Percentiles rank a stretch among this genome's conserved stretches.
Conservation (phyloP, 2,888 invertebrate genomes). For the Plagodis pulveraria region DNA sequence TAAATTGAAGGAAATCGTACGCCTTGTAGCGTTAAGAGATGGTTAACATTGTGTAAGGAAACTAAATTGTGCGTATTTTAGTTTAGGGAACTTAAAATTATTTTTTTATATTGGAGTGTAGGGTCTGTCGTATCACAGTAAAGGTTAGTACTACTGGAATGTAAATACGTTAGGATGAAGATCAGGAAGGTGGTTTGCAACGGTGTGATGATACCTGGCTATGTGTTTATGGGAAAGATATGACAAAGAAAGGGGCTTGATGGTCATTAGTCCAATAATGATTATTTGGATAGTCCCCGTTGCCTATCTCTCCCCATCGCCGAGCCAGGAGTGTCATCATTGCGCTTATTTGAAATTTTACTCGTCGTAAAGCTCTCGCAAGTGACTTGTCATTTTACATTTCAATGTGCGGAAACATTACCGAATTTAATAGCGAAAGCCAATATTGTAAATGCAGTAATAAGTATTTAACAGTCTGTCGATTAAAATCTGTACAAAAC, state of each 20-base stretch:
- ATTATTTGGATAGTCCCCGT: too few species aligned
- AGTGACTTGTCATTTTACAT: slow-evolving; percentile 34
- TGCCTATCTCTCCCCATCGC: slow-evolving; percentile 2
- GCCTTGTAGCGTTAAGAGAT: slow-evolving; percentile 58
- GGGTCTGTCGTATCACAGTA: slow-evolving; percentile 64
- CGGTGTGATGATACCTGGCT: slow-evolving; percentile 25
- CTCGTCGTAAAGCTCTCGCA: slow-evolving; percentile 31
- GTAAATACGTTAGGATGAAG: slow-evolving; percentile 75
- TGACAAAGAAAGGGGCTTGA: slow-evolving; percentile 2
- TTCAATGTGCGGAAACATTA: slow-evolving; percentile 60
- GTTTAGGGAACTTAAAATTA: slow-evolving; percentile 64
- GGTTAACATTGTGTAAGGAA: slow-evolving; percentile 54
- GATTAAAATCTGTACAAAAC: slow-evolving; percentile 84
- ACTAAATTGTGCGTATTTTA: slow-evolving; percentile 63
- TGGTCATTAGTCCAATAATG: too few species aligned
- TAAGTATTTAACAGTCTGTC: slow-evolving; percentile 82
- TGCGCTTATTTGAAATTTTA: slow-evolving; percentile 27
- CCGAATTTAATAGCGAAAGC: slow-evolving; percentile 77
- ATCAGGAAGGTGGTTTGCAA: slow-evolving; percentile 28
- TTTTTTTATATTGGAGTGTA: slow-evolving; percentile 63
- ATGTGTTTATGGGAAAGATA: slow-evolving; percentile 29
- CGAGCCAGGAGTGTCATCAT: slow-evolving; percentile 19
- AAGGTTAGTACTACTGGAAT: slow-evolving; percentile 64
- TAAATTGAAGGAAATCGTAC: slow-evolving; percentile 36
- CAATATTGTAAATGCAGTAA: slow-evolving; percentile 79